These are phyloP conservation scores for Helicolenus hilgendorfi DNA, from an alignment of 2,797 vertebrate species.

Conservation along the genomic window DNA sequence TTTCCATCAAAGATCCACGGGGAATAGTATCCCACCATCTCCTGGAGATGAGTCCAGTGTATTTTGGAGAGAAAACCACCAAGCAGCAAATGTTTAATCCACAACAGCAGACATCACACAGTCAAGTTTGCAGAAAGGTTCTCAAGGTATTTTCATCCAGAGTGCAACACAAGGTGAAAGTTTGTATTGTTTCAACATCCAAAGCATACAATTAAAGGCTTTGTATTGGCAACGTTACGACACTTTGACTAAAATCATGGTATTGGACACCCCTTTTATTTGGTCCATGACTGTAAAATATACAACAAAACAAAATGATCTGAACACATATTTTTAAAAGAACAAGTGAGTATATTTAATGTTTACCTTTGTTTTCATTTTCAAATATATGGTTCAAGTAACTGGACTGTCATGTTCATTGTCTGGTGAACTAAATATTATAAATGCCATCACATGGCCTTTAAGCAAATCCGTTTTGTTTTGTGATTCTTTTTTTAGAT, in stretches of 20 bases:
- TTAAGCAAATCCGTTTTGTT: background rate
- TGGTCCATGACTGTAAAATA: background rate
- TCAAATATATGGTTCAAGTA: constrained; percentile 5
- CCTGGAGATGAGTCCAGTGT: constrained; percentile 76
- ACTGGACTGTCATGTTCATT: background rate
- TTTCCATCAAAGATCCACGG: constrained; percentile 76
- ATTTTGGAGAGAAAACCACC: constrained; percentile 70
- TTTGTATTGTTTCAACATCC: constrained; percentile 52
- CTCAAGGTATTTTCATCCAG: constrained; percentile 51
- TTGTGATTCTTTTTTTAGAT: background rate
- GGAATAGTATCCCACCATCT: constrained; percentile 78
- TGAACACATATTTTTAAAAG: background rate
- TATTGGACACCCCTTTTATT: background rate
- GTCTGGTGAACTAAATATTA: background rate
- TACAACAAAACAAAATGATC: constrained; percentile 4
- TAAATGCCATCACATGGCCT: background rate
- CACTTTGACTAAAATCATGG: constrained; percentile 62
- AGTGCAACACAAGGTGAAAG: constrained; percentile 42
- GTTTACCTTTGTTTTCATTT: background rate
- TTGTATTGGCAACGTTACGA: constrained; percentile 34
- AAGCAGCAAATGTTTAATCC: constrained; percentile 71
- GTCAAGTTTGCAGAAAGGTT: constrained; percentile 59
- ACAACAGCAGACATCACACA: constrained; percentile 70
- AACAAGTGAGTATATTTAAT: background rate
- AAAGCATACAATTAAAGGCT: constrained; percentile 52